These are phyloP conservation scores for Mixornis gularis DNA, from an alignment of 2,113 vertebrate genomes.

Conservation along the genomic window DNA sequence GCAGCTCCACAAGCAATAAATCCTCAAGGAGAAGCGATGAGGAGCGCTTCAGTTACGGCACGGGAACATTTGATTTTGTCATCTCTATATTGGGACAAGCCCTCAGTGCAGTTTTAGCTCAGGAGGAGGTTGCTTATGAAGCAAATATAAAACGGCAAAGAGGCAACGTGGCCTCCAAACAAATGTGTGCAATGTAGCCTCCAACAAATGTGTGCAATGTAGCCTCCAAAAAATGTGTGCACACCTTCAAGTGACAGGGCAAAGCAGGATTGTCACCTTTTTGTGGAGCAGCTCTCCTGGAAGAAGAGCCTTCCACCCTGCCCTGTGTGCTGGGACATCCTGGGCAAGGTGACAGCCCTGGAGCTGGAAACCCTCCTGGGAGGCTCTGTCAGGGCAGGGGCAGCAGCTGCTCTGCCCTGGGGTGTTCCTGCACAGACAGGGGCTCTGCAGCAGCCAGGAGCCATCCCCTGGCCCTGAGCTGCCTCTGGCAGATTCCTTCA, in stretches of 20 bases:
- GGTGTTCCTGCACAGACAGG: rapidly evolving
- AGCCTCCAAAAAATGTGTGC: neutral
- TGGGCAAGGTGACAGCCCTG: neutral
- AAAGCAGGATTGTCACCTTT: neutral
- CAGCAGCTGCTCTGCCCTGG: neutral
- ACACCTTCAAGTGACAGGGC: neutral
- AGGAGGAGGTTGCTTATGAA: neutral
- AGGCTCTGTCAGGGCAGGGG: rapidly evolving
- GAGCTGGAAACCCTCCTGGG: neutral
- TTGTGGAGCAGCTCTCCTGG: neutral
- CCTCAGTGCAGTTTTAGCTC: neutral
- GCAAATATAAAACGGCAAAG: neutral
- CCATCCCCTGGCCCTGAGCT: neutral
- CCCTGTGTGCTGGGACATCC: neutral
- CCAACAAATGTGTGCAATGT: neutral
- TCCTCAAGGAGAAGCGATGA: neutral
- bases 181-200: neutral
- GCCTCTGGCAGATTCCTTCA: neutral
- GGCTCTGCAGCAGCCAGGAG: neutral
- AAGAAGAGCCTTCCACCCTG: neutral
- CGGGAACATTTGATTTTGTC: neutral
- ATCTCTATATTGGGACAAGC: neutral
- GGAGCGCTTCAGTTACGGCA: neutral
- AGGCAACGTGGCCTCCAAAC: neutral
- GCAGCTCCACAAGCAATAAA: slow-evolving; percentile 13